Conservation (phyloP, 2,797 vertebrate species). For the Urosaurus nigricauda region DNA sequence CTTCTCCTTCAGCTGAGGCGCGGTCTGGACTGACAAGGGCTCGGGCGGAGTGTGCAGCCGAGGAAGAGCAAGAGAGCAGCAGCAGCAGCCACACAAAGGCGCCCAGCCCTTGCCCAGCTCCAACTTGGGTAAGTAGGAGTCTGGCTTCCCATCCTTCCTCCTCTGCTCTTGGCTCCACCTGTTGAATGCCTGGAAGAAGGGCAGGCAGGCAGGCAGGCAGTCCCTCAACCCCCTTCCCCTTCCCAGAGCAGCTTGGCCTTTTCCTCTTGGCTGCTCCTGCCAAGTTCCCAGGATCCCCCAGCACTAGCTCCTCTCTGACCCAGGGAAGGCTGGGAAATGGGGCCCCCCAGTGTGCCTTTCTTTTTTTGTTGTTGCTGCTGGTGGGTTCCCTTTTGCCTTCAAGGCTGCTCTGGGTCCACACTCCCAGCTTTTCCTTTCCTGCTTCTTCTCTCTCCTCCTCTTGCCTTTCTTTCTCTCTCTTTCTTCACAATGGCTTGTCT, state of each 20-base stretch:
- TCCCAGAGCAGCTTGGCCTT: too few species aligned
- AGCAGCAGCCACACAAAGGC: constrained; percentile 12
- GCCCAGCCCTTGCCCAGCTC: neutral
- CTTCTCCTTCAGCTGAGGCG: constrained; percentile 22
- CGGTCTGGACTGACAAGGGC: too few species aligned
- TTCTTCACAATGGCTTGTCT: neutral
- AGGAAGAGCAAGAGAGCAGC: too few species aligned
- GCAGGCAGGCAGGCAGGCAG: too few species aligned
- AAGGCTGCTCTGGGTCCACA: too few species aligned
- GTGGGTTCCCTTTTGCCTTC: neutral
- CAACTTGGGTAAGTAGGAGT: constrained; percentile 52
- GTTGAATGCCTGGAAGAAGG: constrained; percentile 56
- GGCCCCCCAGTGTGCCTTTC: too few species aligned
- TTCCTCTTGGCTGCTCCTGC: neutral
- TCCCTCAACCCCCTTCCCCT: too few species aligned
- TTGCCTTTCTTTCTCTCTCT: fast-evolving
- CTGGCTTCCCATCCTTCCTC: neutral
- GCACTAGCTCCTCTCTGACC: too few species aligned
- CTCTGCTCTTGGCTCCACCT: constrained; percentile 55
- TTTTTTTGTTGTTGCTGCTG: too few species aligned
- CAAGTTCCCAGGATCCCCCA: neutral
- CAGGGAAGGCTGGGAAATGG: neutral
- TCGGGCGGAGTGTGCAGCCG: too few species aligned
- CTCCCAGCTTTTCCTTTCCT: neutral
- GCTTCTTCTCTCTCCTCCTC: fast-evolving